These are phyloP conservation scores for Eurypyga helias DNA, from an alignment of 2,113 vertebrate genomes.

Conservation along the genomic window DNA sequence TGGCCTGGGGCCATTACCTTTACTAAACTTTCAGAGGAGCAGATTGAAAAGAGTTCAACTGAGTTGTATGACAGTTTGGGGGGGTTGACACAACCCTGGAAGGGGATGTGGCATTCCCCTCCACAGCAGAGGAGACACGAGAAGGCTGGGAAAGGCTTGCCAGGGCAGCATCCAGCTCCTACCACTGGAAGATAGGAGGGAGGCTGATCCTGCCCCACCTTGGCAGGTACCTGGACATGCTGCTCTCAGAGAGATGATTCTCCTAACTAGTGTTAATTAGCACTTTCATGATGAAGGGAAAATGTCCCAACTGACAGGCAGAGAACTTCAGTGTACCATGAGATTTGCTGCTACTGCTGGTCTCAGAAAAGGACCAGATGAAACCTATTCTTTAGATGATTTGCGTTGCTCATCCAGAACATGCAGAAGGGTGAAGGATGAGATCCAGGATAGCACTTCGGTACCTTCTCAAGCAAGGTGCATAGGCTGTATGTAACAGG, in stretches of 20 bases:
- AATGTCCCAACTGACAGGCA: not conserved
- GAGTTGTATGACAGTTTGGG: not conserved
- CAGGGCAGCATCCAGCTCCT: not conserved
- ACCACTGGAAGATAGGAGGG: not conserved
- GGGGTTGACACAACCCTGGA: not conserved
- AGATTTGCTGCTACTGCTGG: not conserved
- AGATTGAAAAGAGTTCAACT: not conserved
- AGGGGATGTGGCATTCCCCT: not conserved
- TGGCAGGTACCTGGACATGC: rapidly evolving
- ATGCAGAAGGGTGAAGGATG: not conserved
- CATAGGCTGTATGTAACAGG: not conserved
- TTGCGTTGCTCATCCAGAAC: not conserved
- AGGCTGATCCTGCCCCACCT: not conserved
- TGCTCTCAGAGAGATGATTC: not conserved
- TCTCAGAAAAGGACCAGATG: not conserved
- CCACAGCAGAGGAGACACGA: not conserved
- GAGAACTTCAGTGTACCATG: not conserved
- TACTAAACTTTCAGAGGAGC: not conserved
- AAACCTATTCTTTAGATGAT: not conserved
- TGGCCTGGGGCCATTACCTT: not conserved
- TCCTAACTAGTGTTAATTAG: not conserved
- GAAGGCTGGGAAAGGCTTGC: not conserved
- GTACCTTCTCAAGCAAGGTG: not conserved
- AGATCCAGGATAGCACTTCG: not conserved
- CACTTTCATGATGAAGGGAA: not conserved